Base-by-base conservation (phyloP, 2,888 invertebrate species). In the Unio pictorum region DNA sequence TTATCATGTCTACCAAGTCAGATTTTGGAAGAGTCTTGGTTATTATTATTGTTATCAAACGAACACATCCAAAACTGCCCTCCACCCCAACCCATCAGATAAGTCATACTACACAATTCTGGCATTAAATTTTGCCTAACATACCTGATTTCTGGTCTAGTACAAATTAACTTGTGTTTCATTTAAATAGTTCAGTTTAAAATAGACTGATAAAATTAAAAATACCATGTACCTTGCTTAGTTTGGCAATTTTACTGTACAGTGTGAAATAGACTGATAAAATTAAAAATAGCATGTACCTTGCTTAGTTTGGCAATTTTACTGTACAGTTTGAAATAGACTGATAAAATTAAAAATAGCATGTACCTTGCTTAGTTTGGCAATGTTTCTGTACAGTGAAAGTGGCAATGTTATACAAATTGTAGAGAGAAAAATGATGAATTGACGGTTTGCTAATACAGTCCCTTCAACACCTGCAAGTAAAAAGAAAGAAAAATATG, bases 361-460 rank as follows among this genome's bases (percentile, higher is more conserved):
- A 63, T 78, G 74, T 78, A 90, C 93, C 89, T 94, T 93, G 59
- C 94, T 93, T 72, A 94, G 90, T 81, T 92, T 92, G 0, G 93
- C 92, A 64, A 95, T 94, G 87, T 95, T 94, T 86, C 94, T 93
- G 88, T 95, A 95, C 62, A 95, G 91, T 78, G 95, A 95, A 54
- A 95, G 91, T 5, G 95, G 95, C 74, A 95, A 92, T 5, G 95
- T 95, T 72, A 95, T 91, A 76, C 94, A 92, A 34, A 95, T 84
- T 1, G 95, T 95, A 18, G 94, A 93, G 73, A 95, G 90, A 59
- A 67, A 73, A 23, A 73, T 73, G 26, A 70, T 68, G 55, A 73
- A 73, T 15, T 73, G 73, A 54, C 73, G 62, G 60, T 70, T 73
- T 11, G 62, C 73, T 61, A 73, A 60, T 18, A 73, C 55, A 8